These are phyloP conservation scores for Radopholus similis DNA, from an alignment of 1,140 invertebrate species.

Conservation along the genomic window DNA sequence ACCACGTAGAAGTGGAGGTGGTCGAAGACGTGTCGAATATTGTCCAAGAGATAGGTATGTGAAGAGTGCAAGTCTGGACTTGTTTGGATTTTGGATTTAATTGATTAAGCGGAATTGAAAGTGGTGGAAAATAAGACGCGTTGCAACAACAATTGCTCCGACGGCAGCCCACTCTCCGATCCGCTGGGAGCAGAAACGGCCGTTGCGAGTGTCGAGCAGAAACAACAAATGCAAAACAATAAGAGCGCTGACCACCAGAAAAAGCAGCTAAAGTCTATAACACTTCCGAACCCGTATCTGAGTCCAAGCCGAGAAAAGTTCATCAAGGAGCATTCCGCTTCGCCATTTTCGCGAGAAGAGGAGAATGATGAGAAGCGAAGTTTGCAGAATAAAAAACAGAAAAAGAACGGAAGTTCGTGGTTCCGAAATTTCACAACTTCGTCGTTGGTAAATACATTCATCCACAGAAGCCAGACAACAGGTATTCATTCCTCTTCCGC, in stretches of 20 bases:
- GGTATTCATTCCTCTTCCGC: slow-evolving; percentile 21
- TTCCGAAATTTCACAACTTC: slow-evolving; percentile 45
- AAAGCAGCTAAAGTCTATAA: neutral
- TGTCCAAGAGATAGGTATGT: neutral
- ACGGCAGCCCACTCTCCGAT: too few relatives aligned
- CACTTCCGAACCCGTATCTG: slow-evolving; percentile 15
- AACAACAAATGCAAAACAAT: slow-evolving; percentile 3
- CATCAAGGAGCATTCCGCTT: slow-evolving; percentile 41
- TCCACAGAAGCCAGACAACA: slow-evolving; percentile 43
- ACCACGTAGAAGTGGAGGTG: neutral
- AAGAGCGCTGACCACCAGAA: neutral
- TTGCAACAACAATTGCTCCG: too few relatives aligned
- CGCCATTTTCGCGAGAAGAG: slow-evolving; percentile 43
- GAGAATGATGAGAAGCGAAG: slow-evolving; percentile 10
- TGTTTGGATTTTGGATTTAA: neutral
- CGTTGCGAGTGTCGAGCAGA: too few relatives aligned
- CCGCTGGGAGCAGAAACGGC: too few relatives aligned
- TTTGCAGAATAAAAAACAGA: slow-evolving; percentile 17
- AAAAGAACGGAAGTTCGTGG: slow-evolving; percentile 33
- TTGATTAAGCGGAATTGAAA: neutral
- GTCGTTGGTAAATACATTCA: slow-evolving; percentile 46
- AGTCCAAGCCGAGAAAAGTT: slow-evolving; percentile 53
- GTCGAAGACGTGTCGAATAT: neutral
- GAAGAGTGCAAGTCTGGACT: neutral
- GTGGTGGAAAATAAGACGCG: too few relatives aligned